Conservation (phyloP, 1,140 invertebrate genomes). For the Whitmania pigra region DNA sequence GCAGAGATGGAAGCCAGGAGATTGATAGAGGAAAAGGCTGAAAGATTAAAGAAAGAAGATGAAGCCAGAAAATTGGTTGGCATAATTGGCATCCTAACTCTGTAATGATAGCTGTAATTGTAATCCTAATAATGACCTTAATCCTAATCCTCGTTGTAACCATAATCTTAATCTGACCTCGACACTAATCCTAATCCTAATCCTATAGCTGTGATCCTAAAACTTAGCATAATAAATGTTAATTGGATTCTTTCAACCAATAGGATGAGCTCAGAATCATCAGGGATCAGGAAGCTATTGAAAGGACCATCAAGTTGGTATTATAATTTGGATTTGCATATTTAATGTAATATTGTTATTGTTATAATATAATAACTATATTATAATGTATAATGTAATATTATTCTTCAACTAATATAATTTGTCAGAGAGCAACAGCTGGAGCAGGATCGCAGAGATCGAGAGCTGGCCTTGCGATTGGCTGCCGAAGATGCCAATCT, state of each 20-base stretch:
- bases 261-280: slow-evolving; percentile 7
- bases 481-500: slow-evolving; percentile 79
- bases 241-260: too few relatives aligned
- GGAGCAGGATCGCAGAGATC: slow-evolving; percentile 83
- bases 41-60: slow-evolving; percentile 55
- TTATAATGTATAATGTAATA: too few relatives aligned
- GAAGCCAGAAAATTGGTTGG: slow-evolving; percentile 41
- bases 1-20: slow-evolving; percentile 71
- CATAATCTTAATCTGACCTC: neutral
- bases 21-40: slow-evolving; percentile 66
- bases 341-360: neutral
- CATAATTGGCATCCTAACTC: neutral
- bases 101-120: neutral
- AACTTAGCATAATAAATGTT: slow-evolving; percentile 42
- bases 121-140: neutral
- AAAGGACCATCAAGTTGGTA: slow-evolving; percentile 27
- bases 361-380: neutral
- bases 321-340: neutral
- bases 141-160: neutral
- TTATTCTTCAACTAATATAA: neutral
- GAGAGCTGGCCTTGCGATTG: slow-evolving; percentile 77
- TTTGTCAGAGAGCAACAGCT: slow-evolving; percentile 34
- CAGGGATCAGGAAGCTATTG: neutral
- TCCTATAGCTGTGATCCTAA: slow-evolving; percentile 30
- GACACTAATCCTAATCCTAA: neutral